These are phyloP conservation scores for Alaudala cheleensis DNA, from an alignment of 2,113 vertebrate genomes.

Conservation along the genomic window DNA sequence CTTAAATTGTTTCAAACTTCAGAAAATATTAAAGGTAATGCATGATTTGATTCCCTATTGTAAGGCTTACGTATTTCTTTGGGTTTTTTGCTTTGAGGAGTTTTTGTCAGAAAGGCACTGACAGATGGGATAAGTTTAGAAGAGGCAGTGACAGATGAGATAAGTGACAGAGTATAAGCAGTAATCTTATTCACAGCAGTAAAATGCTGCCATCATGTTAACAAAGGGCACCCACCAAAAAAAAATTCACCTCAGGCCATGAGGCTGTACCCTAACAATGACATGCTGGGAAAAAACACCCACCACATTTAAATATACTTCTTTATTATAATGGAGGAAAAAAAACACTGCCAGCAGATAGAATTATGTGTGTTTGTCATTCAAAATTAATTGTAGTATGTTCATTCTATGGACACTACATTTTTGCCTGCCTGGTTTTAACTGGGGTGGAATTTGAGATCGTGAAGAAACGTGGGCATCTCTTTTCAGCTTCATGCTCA, in stretches of 20 bases:
- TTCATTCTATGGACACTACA: background rate
- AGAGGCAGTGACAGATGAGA: slow-evolving; percentile 53
- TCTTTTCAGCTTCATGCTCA: background rate
- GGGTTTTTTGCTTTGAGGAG: background rate
- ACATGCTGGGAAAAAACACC: background rate
- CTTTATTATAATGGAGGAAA: background rate
- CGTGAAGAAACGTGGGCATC: background rate
- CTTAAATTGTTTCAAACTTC: background rate
- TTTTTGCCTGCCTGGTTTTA: background rate
- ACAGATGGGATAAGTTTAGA: slow-evolving; percentile 60
- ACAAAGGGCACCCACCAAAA: slow-evolving; percentile 12
- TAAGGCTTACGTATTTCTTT: background rate
- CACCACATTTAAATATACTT: background rate
- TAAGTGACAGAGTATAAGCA: slow-evolving; percentile 47
- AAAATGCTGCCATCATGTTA: slow-evolving; percentile 27
- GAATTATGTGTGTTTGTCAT: background rate
- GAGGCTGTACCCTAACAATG: background rate
- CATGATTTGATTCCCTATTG: background rate
- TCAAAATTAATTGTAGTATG: background rate
- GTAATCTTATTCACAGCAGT: slow-evolving; percentile 11
- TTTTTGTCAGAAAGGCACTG: slow-evolving; percentile 51
- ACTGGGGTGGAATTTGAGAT: background rate
- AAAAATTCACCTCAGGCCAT: background rate
- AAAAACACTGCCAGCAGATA: background rate
- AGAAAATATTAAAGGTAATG: background rate